Conservation (phyloP, 2,888 invertebrate species). For the Epirrhoe alternata region DNA sequence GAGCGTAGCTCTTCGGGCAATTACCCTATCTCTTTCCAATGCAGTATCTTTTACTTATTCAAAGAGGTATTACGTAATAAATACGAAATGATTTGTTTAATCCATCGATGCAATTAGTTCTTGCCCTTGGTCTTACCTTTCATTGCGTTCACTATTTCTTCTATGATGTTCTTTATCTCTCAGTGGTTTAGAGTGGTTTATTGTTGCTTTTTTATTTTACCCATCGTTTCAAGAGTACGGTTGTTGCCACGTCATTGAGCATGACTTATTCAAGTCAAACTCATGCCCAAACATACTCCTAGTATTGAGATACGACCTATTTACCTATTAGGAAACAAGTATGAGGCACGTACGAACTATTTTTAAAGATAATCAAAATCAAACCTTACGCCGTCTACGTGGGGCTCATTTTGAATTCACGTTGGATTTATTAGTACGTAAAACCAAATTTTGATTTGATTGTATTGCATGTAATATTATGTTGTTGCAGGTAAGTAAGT, state of each 20-base stretch:
- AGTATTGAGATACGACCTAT: neutral
- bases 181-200: too few species aligned
- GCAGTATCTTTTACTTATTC: too few species aligned
- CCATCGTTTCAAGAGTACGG: neutral
- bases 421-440: constrained; percentile 7
- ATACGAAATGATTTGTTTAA: too few species aligned
- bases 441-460: constrained; percentile 23
- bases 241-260: neutral
- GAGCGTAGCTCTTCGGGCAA: too few species aligned
- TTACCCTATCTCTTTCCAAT: too few species aligned
- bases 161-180: too few species aligned
- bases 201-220: neutral
- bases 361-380: constrained; percentile 7
- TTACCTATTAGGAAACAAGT: constrained; percentile 18
- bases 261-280: neutral
- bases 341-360: constrained; percentile 22
- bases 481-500: neutral
- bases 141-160: too few species aligned
- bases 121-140: too few species aligned
- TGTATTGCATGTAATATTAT: neutral
- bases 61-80: too few species aligned
- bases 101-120: too few species aligned
- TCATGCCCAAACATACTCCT: neutral
- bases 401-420: constrained; percentile 20
- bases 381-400: constrained; percentile 13